Evolutionary conservation across 2,888 invertebrate species (phyloP).

Genomic region (Cheiracanthium punctorium): DNA sequence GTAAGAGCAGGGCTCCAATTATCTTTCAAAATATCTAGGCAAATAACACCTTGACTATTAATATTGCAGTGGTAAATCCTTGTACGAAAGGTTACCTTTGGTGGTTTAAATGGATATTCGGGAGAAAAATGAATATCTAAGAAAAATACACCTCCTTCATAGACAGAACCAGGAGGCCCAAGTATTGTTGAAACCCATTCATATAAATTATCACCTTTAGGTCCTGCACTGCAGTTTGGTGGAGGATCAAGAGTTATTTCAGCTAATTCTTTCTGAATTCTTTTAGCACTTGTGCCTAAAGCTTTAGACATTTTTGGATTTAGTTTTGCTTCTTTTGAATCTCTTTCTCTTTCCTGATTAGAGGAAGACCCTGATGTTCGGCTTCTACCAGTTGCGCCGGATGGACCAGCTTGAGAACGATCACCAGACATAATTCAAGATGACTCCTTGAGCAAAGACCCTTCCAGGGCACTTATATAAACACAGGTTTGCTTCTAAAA

Average conservation of each 20-base stretch:
- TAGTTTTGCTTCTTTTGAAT: slow-evolving; percentile 46
- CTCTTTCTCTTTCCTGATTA: slow-evolving; percentile 50
- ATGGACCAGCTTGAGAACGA: slow-evolving; percentile 28
- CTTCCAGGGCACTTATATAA: no score
- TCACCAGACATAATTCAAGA: slow-evolving; percentile 7
- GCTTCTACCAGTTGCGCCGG: slow-evolving; percentile 24
- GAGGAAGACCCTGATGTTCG: slow-evolving; percentile 56
- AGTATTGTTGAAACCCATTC: slow-evolving; percentile 98
- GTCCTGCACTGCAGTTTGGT: slow-evolving; percentile 94
- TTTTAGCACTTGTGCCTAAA: slow-evolving; percentile 92
- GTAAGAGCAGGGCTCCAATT: slow-evolving; percentile 77
- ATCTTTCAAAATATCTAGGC: slow-evolving; percentile 76
- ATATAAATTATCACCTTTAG: slow-evolving; percentile 97
- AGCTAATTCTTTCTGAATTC: slow-evolving; percentile 97
- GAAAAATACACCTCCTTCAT: slow-evolving; percentile 98
- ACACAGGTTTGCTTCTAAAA: no score
- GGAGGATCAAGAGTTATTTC: slow-evolving; percentile 98
- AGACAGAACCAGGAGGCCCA: slow-evolving; percentile 97
- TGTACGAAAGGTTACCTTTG: slow-evolving; percentile 79
- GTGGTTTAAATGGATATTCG: slow-evolving; percentile 98
- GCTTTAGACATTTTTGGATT: slow-evolving; percentile 95
- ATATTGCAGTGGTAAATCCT: slow-evolving; percentile 78
- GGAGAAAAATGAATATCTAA: slow-evolving; percentile 97
- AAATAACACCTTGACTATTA: slow-evolving; percentile 77
- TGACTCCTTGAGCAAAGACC: no score